These are phyloP conservation scores for Percopsis transmontana DNA, from an alignment of 2,113 vertebrate genomes.

Conservation along the genomic window DNA sequence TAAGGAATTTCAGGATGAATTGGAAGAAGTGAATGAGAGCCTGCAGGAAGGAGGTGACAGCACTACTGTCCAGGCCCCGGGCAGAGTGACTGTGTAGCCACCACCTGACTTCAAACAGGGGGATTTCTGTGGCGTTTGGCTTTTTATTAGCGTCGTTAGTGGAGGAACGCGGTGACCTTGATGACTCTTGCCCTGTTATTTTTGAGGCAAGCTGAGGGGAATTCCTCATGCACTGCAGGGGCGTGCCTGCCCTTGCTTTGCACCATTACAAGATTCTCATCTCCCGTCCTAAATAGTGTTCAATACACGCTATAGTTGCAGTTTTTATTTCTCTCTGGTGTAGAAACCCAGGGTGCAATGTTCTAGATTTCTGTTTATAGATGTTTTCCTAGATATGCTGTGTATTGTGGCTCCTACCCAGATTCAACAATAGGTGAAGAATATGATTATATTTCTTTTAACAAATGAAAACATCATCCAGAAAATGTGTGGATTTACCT, in stretches of 20 bases:
- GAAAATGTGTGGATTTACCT: background rate
- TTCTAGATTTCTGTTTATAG: conserved; percentile 6
- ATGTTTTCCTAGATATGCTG: no score
- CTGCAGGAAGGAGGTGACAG: conserved; percentile 17
- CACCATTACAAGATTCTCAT: conserved; percentile 1
- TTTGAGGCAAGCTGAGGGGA: conserved; percentile 51
- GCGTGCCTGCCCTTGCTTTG: conserved; percentile 40
- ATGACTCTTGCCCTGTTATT: conserved; percentile 52
- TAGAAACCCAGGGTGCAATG: background rate
- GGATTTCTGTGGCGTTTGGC: conserved; percentile 36
- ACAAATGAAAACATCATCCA: background rate
- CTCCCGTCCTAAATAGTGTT: conserved; percentile 18
- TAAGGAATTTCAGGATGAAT: conserved; percentile 28
- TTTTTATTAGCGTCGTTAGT: conserved; percentile 26
- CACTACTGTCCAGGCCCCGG: conserved; percentile 17
- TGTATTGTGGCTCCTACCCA: background rate
- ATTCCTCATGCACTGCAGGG: conserved; percentile 66
- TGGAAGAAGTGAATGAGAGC: background rate
- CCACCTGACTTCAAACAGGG: conserved; percentile 34
- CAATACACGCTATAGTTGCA: conserved; percentile 35
- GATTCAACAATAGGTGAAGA: no score
- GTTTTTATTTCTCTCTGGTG: conserved; percentile 12
- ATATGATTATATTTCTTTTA: background rate
- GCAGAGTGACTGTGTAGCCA: conserved; percentile 31
- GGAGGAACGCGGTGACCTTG: conserved; percentile 52